Conservation (phyloP, 23 tunicate genomes). For the Halocynthia aurantium region DNA sequence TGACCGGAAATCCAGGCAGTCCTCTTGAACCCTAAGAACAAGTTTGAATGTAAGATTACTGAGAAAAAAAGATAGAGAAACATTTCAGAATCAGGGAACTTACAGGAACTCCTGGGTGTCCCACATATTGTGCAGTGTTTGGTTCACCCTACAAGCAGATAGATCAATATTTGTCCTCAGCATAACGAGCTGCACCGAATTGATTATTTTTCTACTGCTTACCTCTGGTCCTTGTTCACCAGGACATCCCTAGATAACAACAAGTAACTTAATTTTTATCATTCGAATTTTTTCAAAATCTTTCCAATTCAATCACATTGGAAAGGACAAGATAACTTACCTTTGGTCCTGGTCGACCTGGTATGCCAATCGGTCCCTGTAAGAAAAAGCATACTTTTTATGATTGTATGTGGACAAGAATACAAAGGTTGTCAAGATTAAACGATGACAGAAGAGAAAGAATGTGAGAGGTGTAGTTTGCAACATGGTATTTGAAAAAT, state of each 20-base stretch:
- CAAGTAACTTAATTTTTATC: neutral
- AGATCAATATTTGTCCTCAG: neutral
- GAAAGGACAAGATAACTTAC: neutral
- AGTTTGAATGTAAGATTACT: neutral
- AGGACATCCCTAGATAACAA: neutral
- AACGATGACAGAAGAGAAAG: no score
- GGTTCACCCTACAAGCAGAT: slow-evolving; percentile 5
- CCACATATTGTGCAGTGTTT: neutral
- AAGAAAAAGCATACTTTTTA: neutral
- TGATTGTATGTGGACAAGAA: no score
- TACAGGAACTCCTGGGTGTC: slow-evolving; percentile 4
- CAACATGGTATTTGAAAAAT: no score
- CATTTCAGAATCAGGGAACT: neutral
- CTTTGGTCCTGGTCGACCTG: slow-evolving; percentile 10
- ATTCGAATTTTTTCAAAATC: neutral
- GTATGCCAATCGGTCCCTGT: slow-evolving; percentile 6
- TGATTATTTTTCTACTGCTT: neutral
- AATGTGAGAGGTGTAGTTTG: no score
- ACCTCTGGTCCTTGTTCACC: neutral
- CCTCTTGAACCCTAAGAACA: neutral
- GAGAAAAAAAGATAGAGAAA: neutral
- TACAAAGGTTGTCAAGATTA: no score
- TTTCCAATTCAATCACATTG: neutral
- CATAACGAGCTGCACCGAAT: neutral
- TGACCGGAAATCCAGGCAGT: slow-evolving; percentile 10